Evolutionary conservation across 2,797 vertebrate genomes (phyloP).

Genomic region (Spinibarbus caldwelli): DNA sequence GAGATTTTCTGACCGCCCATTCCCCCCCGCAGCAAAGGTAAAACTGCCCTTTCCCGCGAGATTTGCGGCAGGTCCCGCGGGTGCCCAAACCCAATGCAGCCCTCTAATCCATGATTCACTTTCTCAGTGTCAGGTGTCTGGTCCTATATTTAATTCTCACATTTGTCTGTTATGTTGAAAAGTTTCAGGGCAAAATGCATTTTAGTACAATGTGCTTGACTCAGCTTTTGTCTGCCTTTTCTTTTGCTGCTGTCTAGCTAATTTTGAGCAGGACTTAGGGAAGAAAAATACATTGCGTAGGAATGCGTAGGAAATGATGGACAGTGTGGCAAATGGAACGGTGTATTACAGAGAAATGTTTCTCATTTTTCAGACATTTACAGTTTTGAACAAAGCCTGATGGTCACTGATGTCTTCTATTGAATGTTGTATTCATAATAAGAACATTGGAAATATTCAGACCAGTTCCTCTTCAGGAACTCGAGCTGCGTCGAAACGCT

Average conservation of each 20-base stretch:
- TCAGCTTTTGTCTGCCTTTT: slow-evolving; percentile 26
- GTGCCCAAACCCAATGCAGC: too few species aligned
- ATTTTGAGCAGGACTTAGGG: slow-evolving; percentile 1
- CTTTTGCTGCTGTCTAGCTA: background rate
- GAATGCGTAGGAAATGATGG: slow-evolving; percentile 31
- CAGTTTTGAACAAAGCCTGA: background rate
- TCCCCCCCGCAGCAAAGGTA: too few species aligned
- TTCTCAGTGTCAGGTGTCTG: slow-evolving; percentile 56
- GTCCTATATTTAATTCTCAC: slow-evolving; percentile 74
- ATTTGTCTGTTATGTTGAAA: slow-evolving; percentile 62
- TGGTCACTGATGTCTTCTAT: slow-evolving; percentile 5
- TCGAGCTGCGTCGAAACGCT: too few species aligned
- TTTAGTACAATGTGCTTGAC: slow-evolving; percentile 29
- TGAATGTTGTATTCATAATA: background rate
- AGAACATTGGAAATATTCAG: background rate
- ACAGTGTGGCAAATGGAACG: background rate
- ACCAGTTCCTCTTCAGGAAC: too few species aligned
- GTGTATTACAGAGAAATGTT: background rate
- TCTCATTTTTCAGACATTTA: background rate
- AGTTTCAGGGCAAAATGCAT: slow-evolving; percentile 33
- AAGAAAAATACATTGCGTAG: background rate
- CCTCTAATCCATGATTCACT: background rate
- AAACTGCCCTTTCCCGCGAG: too few species aligned
- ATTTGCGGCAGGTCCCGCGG: too few species aligned
- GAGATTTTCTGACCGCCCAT: too few species aligned